Evolutionary conservation across 2,888 invertebrate species (phyloP).

Genomic region (Yponomeuta evonymella): DNA sequence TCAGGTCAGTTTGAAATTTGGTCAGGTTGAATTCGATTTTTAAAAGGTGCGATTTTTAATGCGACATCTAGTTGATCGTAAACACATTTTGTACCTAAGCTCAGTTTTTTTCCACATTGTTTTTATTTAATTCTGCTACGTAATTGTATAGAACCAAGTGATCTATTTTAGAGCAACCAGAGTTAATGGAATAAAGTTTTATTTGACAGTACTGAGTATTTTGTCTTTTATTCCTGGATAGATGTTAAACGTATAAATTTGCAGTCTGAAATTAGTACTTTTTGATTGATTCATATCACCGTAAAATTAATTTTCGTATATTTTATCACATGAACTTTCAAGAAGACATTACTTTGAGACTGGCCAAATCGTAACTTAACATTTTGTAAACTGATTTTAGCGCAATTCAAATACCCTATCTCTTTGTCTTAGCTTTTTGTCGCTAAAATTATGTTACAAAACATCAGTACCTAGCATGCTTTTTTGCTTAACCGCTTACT

Average conservation of each 20-base stretch:
- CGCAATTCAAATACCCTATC: neutral
- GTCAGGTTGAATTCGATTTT: too few relatives aligned
- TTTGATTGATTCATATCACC: too few relatives aligned
- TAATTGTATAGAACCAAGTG: neutral
- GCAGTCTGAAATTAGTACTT: neutral
- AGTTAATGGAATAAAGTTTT: conserved; percentile 2
- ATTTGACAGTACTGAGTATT: neutral
- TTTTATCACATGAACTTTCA: neutral
- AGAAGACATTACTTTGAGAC: neutral
- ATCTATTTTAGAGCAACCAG: neutral
- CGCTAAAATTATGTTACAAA: neutral
- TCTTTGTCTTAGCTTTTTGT: neutral
- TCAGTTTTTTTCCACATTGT: neutral
- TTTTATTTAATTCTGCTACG: neutral
- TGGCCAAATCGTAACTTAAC: neutral
- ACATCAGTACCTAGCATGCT: neutral
- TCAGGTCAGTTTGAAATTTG: too few relatives aligned
- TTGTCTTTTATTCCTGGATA: neutral
- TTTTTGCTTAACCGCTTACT: neutral
- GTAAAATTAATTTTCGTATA: too few relatives aligned
- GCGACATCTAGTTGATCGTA: too few relatives aligned
- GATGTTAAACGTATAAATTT: neutral
- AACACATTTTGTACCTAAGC: too few relatives aligned
- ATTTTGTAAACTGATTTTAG: neutral
- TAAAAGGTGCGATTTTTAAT: too few relatives aligned